phyloP scores from a whole-genome alignment of 2,888 invertebrate genomes.

The Nebria brevicollis region DNA sequence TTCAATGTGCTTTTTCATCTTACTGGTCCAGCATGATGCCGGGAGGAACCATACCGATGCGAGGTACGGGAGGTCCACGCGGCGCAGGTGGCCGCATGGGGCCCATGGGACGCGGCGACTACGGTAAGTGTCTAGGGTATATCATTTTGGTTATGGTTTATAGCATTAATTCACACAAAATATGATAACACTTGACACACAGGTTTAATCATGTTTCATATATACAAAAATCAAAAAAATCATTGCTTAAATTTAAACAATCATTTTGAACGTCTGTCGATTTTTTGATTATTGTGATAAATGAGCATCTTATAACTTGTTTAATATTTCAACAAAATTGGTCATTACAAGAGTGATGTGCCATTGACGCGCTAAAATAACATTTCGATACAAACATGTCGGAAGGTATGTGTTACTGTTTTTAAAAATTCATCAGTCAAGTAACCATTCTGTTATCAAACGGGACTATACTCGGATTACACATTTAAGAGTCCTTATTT shows the following conservation, averaged over 20 bases:
- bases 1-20: slow-evolving; percentile 42
- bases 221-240: neutral
- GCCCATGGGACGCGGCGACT: slow-evolving; percentile 86
- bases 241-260: neutral
- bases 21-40: slow-evolving; percentile 70
- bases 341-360: slow-evolving; percentile 45
- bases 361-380: neutral
- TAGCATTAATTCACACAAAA: slow-evolving; percentile 13
- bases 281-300: neutral
- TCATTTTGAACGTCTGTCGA: neutral
- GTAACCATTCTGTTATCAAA: slow-evolving; percentile 59
- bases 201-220: neutral
- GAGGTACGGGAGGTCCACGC: slow-evolving; percentile 65
- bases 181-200: neutral
- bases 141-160: neutral
- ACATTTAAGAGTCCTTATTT: neutral
- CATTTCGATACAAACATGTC: neutral
- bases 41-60: slow-evolving; percentile 67
- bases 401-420: neutral
- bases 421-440: slow-evolving; percentile 57
- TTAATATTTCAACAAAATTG: slow-evolving; percentile 3
- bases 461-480: neutral
- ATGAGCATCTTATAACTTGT: neutral
- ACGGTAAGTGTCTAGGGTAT: slow-evolving; percentile 76
- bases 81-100: slow-evolving; percentile 68